Conservation (phyloP, 37 sponge, comb jelly and placozoan genomes). For the Petrosia ficiformis region DNA sequence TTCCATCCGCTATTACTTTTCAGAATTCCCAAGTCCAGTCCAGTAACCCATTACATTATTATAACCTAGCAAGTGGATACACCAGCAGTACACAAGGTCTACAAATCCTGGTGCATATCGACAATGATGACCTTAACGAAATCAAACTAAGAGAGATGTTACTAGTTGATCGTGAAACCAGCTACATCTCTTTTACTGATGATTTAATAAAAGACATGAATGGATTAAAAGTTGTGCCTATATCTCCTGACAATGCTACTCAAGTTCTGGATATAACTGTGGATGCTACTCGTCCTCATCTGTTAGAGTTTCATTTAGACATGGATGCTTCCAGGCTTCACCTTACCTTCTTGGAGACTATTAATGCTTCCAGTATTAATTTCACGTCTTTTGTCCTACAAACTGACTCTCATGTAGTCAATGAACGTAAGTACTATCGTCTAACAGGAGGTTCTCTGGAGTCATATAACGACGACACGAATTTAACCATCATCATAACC, state of each 20-base stretch:
- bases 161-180: slow-evolving; percentile 46
- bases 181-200: slow-evolving; percentile 58
- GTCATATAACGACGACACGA: slow-evolving; percentile 58
- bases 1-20: slow-evolving; percentile 52
- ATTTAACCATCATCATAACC: slow-evolving; percentile 57
- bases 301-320: slow-evolving; percentile 71
- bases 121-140: slow-evolving; percentile 70
- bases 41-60: slow-evolving; percentile 37
- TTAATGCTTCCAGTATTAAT: slow-evolving; percentile 80
- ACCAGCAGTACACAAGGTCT: slow-evolving; percentile 60
- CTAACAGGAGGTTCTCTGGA: slow-evolving; percentile 70
- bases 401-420: slow-evolving; percentile 51
- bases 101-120: slow-evolving; percentile 48
- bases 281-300: slow-evolving; percentile 62
- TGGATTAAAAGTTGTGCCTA: slow-evolving; percentile 45
- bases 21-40: slow-evolving; percentile 49
- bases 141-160: slow-evolving; percentile 68
- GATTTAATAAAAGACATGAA: slow-evolving; percentile 74
- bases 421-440: slow-evolving; percentile 39
- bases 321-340: slow-evolving; percentile 76
- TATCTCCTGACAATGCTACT: slow-evolving; percentile 27
- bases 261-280: slow-evolving; percentile 21
- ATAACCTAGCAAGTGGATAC: slow-evolving; percentile 42
- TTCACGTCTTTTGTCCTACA: slow-evolving; percentile 80
- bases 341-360: slow-evolving; percentile 77